These are phyloP conservation scores for Bolinopsis microptera DNA, from an alignment of 37 sponge, comb jelly and placozoan genomes.

Conservation along the genomic window DNA sequence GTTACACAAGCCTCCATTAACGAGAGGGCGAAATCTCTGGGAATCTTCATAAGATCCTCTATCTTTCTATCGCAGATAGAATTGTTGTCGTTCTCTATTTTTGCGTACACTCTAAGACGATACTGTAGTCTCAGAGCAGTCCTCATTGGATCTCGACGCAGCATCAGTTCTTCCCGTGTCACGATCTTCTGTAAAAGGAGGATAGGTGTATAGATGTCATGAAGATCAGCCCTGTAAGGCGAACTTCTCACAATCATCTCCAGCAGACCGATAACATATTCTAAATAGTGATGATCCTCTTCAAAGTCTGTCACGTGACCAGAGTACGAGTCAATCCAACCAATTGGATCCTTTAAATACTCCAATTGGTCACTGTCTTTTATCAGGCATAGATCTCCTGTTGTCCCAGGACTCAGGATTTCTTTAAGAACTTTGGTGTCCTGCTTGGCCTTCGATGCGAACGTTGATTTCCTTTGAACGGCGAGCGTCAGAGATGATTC, in stretches of 20 bases:
- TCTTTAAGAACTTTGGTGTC: too few relatives aligned
- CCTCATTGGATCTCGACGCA: not conserved
- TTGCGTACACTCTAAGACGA: not conserved
- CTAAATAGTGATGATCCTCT: not conserved
- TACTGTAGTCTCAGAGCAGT: not conserved
- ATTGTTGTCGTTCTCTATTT: conserved; percentile 6
- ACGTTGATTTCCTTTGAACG: too few relatives aligned
- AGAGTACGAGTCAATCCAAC: not conserved
- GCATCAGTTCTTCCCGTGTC: not conserved
- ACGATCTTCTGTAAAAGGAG: not conserved
- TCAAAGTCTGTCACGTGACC: not conserved
- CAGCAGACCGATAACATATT: conserved; percentile 5
- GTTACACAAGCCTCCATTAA: not conserved
- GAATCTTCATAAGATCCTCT: not conserved
- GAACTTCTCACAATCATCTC: not conserved
- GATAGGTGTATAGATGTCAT: not conserved
- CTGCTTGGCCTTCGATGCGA: too few relatives aligned
- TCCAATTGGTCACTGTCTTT: too few relatives aligned
- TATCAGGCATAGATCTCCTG: too few relatives aligned
- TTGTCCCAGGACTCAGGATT: too few relatives aligned
- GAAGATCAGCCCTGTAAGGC: not conserved
- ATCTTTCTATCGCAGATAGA: not conserved
- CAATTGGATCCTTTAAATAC: not conserved
- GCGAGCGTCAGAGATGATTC: too few relatives aligned
- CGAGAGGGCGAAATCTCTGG: not conserved